Evolutionary conservation across 2,113 vertebrate species (phyloP), one percentile per base, ranked within the genome.

Genomic region (Grammomys surdaster): DNA sequence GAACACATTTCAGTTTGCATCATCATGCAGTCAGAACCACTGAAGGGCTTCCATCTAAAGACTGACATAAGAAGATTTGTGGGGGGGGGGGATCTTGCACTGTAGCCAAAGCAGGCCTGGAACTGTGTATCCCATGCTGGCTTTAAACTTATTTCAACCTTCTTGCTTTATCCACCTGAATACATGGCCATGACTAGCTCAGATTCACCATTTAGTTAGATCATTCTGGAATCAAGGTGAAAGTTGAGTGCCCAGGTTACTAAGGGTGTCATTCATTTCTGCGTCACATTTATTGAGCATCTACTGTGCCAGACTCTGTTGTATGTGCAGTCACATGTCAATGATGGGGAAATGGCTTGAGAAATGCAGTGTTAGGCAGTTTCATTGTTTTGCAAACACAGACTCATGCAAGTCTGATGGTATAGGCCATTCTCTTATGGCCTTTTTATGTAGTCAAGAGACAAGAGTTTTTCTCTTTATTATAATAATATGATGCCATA

Each of bases 31-130:
- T 95, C 16, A 91, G 87, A 86, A 77, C 19, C 31, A 33, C 0
- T 80, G 48, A 92, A 84, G 33, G 13, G 5, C 63, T 95, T 91
- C 85, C 78, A 76, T 20, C 56, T 90, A 31, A 80, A 95, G n/a
- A 65, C 40, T 70, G n/a, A 88, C 56, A 22, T 88, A 10, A 90
- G 4, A 73, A 87, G 12, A 70, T 95, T 73, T 69, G 20, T 7
- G 60, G 24, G 7, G 9, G 43, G 31, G 9, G 22, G 48, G 36
- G 48, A 3, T 6, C 48, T 56, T 54, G 14, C 43, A 51, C 31
- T 54, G 31, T 88, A 54, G 33, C 48, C 67, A 36, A 40, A 8
- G 3, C 33, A n/a, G 69, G 22, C 51, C 24, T 88, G 20, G 48
- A 56, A 56, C 24, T 28, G 20, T 54, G 46, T 73, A 6, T n/a